Evolutionary conservation across 1,140 invertebrate genomes (phyloP).

Genomic region (Stegodyphus dumicola): DNA sequence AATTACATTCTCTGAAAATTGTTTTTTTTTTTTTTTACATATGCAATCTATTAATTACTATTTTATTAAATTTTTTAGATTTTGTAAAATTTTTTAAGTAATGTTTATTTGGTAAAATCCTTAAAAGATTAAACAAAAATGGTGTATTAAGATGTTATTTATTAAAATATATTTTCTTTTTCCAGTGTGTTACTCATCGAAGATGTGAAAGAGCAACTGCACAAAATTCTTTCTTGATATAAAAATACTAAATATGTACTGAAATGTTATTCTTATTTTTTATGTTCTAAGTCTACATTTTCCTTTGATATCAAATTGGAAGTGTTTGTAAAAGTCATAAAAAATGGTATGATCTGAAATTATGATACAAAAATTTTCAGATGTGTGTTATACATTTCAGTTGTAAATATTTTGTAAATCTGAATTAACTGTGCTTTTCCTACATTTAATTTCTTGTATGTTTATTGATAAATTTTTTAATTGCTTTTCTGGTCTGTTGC

Average conservation of each 20-base stretch:
- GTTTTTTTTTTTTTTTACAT: too few species aligned
- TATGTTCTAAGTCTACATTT: not conserved
- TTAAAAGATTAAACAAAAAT: too few species aligned
- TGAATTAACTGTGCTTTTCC: not conserved
- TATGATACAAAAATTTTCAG: too few species aligned
- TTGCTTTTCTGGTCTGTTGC: not conserved
- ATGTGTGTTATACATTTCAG: not conserved
- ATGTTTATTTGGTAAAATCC: too few species aligned
- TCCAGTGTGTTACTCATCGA: constrained; percentile 26
- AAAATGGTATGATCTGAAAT: too few species aligned
- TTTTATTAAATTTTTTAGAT: too few species aligned
- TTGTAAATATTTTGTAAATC: not conserved
- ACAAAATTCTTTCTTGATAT: constrained; percentile 36
- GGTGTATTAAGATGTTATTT: not conserved
- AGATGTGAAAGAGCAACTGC: constrained; percentile 45
- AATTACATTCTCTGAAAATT: too few species aligned
- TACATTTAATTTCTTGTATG: not conserved
- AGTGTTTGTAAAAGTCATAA: not conserved
- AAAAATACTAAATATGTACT: not conserved
- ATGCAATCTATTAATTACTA: too few species aligned
- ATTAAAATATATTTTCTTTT: constrained; percentile 6
- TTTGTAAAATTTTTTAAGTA: too few species aligned
- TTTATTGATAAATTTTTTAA: not conserved
- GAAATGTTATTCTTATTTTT: not conserved
- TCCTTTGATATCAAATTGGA: not conserved